These are phyloP conservation scores for Gasterosteus nipponicus DNA, from an alignment of 2,113 vertebrate genomes.

Conservation along the genomic window DNA sequence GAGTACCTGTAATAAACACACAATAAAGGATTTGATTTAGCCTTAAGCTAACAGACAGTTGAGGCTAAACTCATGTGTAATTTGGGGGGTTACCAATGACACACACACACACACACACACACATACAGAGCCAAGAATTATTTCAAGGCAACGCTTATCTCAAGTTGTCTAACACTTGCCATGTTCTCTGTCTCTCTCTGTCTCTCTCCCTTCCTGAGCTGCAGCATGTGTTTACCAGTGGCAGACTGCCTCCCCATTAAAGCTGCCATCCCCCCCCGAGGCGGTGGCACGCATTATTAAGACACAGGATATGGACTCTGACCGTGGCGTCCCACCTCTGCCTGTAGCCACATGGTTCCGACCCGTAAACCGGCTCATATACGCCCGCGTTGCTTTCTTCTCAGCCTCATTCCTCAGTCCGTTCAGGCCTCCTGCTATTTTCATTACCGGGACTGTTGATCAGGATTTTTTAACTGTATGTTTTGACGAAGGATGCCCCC, in stretches of 20 bases:
- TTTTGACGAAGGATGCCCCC: constrained; percentile 14
- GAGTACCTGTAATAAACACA: constrained; percentile 39
- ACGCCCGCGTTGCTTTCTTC: constrained; percentile 30
- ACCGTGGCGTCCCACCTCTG: constrained; percentile 66
- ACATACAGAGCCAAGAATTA: constrained; percentile 56
- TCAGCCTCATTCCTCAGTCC: constrained; percentile 6
- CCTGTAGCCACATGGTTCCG: constrained; percentile 76
- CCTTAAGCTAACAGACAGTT: constrained; percentile 42
- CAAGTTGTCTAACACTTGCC: constrained; percentile 72
- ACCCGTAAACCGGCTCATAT: constrained; percentile 73
- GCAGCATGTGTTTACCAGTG: constrained; percentile 79
- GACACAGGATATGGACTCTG: constrained; percentile 79
- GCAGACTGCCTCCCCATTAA: constrained; percentile 77
- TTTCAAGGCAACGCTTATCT: constrained; percentile 70
- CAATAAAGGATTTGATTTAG: constrained; percentile 43
- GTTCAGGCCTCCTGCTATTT: constrained; percentile 9
- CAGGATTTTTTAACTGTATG: constrained; percentile 49
- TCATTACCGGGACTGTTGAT: constrained; percentile 9
- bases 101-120: constrained; percentile 13
- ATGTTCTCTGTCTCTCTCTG: constrained; percentile 12
- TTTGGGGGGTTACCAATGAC: constrained; percentile 42
- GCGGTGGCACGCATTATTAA: constrained; percentile 71
- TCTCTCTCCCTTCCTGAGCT: constrained; percentile 37
- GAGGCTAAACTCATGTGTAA: constrained; percentile 63
- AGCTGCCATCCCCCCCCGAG: constrained; percentile 68